Conservation (phyloP, 2,888 invertebrate genomes). For the Drosophila nigritarsus region DNA sequence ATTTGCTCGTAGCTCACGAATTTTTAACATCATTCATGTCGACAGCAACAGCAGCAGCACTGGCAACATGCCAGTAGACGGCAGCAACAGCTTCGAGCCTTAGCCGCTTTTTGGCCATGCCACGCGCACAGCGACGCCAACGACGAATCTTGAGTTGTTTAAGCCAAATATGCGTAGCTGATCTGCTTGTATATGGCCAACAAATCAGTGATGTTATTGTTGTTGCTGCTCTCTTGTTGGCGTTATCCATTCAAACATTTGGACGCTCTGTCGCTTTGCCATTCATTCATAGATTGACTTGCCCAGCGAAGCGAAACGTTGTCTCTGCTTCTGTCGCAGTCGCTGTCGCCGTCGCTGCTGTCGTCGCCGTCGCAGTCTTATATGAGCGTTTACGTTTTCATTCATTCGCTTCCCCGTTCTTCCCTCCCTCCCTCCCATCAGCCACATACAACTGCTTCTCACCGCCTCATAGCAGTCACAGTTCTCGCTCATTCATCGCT, state of each 20-base stretch:
- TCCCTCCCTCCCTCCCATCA: constrained; percentile 17
- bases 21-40: constrained; percentile 42
- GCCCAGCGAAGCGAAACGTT: constrained; percentile 60
- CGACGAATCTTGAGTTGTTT: constrained; percentile 56
- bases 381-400: constrained; percentile 71
- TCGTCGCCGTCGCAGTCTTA: constrained; percentile 45
- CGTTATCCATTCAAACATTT: constrained; percentile 66
- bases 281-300: constrained; percentile 76
- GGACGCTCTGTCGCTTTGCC: constrained; percentile 73
- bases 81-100: constrained; percentile 20
- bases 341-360: constrained; percentile 16
- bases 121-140: constrained; percentile 66
- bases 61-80: constrained; percentile 15
- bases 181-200: constrained; percentile 79
- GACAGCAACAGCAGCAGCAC: constrained; percentile 18
- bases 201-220: constrained; percentile 56
- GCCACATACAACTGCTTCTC: constrained; percentile 10
- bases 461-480: constrained; percentile 23
- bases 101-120: constrained; percentile 73
- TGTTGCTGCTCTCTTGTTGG: constrained; percentile 24
- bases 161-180: constrained; percentile 77
- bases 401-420: constrained; percentile 53
- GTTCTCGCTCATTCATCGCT: constrained; percentile 43
- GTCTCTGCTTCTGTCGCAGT: constrained; percentile 23
- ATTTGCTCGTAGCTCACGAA: constrained; percentile 30